A percentile compares a stretch with the other conserved stretches of the same genome.
Conservation (phyloP, 2,888 invertebrate genomes). For the Aphodius granarius region DNA sequence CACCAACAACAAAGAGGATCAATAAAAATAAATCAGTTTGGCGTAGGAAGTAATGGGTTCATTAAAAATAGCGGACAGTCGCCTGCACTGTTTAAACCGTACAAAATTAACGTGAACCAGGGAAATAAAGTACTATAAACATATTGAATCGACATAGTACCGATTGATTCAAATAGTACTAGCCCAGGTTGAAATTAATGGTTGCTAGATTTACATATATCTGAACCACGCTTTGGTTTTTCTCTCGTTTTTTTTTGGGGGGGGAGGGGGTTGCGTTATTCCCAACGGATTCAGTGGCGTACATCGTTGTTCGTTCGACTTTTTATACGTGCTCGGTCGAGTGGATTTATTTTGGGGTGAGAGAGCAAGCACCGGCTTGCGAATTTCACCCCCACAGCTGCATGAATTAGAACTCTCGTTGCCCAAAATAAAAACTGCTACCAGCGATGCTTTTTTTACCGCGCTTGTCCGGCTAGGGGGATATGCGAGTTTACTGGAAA, state of each 20-base stretch:
- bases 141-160: not conserved
- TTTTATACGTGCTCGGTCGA: not conserved
- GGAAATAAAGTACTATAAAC: not conserved
- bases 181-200: conserved; percentile 8
- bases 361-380: not conserved
- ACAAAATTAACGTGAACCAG: not conserved
- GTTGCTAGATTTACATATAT: conserved; percentile 4
- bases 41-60: not conserved
- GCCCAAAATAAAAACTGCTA: not conserved
- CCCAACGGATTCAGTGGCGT: not conserved
- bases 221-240: not conserved
- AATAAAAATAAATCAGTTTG: not conserved
- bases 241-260: not conserved
- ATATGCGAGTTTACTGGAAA: not conserved
- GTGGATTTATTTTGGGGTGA: not conserved
- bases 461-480: not conserved
- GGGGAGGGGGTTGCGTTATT: not conserved
- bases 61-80: not conserved
- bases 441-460: not conserved
- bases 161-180: conserved; percentile 15
- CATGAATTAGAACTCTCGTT: not conserved
- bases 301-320: not conserved
- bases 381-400: not conserved
- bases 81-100: not conserved
- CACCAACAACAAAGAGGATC: not conserved